phyloP scores from a whole-genome alignment of 2,113 vertebrate genomes.

The Dicrurus megarhynchus region DNA sequence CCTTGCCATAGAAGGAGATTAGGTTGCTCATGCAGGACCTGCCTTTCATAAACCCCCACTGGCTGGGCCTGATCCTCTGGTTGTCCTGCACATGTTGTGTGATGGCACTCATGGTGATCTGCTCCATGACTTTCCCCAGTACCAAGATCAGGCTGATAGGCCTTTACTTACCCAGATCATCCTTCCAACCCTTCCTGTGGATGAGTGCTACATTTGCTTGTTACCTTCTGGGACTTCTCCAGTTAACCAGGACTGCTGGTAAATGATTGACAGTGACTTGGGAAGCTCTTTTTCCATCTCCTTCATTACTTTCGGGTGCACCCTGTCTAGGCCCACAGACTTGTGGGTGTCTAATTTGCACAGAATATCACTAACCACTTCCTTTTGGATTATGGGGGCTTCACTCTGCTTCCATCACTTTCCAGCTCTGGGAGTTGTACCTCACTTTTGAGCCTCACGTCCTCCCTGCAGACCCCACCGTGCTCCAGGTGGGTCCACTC shows the following conservation, averaged over 20 bases:
- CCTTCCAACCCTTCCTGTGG: neutral
- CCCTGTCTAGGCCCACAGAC: neutral
- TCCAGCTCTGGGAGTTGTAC: neutral
- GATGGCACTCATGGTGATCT: neutral
- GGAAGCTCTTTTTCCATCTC: neutral
- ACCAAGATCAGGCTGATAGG: neutral
- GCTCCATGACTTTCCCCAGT: neutral
- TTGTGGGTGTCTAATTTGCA: neutral
- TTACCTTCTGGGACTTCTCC: neutral
- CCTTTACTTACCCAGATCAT: neutral
- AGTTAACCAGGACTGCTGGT: neutral
- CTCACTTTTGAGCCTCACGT: accelerated
- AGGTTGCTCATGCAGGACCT: neutral
- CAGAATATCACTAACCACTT: neutral
- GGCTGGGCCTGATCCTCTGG: too few species aligned
- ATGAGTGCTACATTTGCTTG: neutral
- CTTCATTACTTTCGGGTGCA: neutral
- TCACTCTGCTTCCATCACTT: neutral
- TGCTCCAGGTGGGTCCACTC: neutral
- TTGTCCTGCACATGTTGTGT: neutral
- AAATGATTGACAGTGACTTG: neutral
- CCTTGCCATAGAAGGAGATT: neutral
- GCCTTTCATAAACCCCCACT: neutral
- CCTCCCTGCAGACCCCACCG: neutral
- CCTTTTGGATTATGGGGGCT: neutral